Percentiles rank a stretch among this genome's conserved stretches.
phyloP scores from a whole-genome alignment of 2,797 vertebrate genomes.

The Poecilia gillii region DNA sequence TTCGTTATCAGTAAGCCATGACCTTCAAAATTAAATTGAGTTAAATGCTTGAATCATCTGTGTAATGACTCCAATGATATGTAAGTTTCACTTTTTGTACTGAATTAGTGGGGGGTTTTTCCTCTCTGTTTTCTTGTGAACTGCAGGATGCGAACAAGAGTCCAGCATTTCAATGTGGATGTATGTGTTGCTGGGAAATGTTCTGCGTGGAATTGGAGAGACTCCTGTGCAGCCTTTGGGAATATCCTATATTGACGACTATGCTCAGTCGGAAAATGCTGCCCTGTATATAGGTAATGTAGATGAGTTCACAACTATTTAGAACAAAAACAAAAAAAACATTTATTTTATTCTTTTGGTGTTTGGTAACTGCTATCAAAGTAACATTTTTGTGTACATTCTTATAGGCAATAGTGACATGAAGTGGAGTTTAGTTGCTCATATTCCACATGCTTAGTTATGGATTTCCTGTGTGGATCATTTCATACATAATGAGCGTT shows the following conservation, averaged over 20 bases:
- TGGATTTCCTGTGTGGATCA: neutral
- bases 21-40: neutral
- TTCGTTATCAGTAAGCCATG: neutral
- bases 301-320: neutral
- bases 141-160: conserved; percentile 72
- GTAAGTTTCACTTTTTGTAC: neutral
- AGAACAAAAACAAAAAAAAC: neutral
- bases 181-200: conserved; percentile 76
- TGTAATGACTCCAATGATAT: neutral
- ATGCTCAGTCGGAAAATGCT: conserved; percentile 73
- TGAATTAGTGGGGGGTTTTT: neutral
- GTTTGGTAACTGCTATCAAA: neutral
- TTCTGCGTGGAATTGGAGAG: conserved; percentile 80
- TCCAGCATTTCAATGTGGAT: conserved; percentile 77
- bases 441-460: neutral
- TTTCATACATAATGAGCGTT: neutral
- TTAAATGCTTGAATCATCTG: neutral
- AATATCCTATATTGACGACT: conserved; percentile 81
- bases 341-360: neutral
- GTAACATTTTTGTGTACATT: neutral
- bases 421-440: neutral
- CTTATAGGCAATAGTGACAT: neutral
- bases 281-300: conserved; percentile 79
- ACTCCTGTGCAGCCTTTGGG: conserved; percentile 77
- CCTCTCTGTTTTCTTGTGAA: neutral